phyloP scores from a whole-genome alignment of 1,140 invertebrate genomes.

The Rhagoletis zephyria region DNA sequence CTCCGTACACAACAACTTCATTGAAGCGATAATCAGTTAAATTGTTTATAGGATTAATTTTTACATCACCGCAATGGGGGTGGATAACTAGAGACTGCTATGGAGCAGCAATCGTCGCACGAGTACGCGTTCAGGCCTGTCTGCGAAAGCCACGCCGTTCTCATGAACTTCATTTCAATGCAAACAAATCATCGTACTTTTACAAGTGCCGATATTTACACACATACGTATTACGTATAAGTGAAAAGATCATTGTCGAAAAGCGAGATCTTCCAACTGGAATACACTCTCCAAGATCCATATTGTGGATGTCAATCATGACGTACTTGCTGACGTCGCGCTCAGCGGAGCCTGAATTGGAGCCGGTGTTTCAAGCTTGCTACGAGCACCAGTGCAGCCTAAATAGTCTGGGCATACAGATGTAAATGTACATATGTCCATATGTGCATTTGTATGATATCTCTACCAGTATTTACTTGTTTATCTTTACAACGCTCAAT shows the following conservation, averaged over 20 bases:
- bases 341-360: neutral
- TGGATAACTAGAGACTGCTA: conserved; percentile 18
- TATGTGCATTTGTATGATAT: neutral
- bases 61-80: conserved; percentile 14
- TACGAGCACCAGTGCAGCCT: neutral
- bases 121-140: neutral
- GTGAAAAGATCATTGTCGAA: neutral
- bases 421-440: neutral
- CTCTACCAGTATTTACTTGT: neutral
- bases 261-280: neutral
- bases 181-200: neutral
- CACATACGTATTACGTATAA: neutral
- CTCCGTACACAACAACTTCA: conserved; percentile 2
- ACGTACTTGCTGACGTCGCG: conserved; percentile 6
- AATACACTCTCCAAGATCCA: neutral
- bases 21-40: conserved; percentile 51
- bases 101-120: neutral
- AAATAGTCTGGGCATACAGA: neutral
- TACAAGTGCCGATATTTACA: neutral
- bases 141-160: conserved; percentile 3
- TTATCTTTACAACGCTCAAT: neutral
- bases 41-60: conserved; percentile 50
- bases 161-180: conserved; percentile 6
- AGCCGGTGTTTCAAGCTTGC: neutral
- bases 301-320: neutral